Percentiles rank a stretch among this genome's conserved stretches.
phyloP scores from a whole-genome alignment of 2,888 invertebrate species.

The Phalangium opilio region DNA sequence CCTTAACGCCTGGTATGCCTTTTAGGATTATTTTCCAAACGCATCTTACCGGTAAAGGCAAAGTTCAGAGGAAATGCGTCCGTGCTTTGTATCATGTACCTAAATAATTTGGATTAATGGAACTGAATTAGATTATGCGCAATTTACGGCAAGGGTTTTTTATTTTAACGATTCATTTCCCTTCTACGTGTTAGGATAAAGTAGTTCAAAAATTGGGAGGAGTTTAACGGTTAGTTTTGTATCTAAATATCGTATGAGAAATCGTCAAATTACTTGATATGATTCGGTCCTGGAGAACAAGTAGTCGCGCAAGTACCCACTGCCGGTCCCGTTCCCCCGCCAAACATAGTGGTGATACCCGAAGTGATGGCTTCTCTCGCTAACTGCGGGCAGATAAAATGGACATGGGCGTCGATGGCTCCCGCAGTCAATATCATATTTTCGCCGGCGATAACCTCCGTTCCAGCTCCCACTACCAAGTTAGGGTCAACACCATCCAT shows the following conservation, averaged over 20 bases:
- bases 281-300: conserved; percentile 28
- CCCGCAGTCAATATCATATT: conserved; percentile 29
- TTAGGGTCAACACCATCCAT: conserved; percentile 27
- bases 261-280: conserved; percentile 24
- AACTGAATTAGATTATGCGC: no score
- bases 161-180: not conserved
- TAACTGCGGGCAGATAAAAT: conserved; percentile 30
- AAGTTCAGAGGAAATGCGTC: conserved; percentile 30
- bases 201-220: no score
- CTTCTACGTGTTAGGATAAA: no score
- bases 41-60: conserved; percentile 28
- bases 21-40: not conserved
- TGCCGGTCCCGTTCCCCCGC: conserved; percentile 30
- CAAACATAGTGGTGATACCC: conserved; percentile 30
- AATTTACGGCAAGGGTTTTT: not conserved
- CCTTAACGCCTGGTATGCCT: no score
- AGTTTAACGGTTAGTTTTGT: no score
- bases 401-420: conserved; percentile 27
- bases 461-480: conserved; percentile 27
- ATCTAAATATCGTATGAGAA: no score
- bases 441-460: conserved; percentile 30
- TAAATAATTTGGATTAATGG: no score
- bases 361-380: conserved; percentile 26
- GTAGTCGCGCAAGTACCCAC: conserved; percentile 29
- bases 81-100: conserved; percentile 29